These are phyloP conservation scores for Tolmerus cingulatus DNA, from an alignment of 2,888 invertebrate species.

Conservation along the genomic window DNA sequence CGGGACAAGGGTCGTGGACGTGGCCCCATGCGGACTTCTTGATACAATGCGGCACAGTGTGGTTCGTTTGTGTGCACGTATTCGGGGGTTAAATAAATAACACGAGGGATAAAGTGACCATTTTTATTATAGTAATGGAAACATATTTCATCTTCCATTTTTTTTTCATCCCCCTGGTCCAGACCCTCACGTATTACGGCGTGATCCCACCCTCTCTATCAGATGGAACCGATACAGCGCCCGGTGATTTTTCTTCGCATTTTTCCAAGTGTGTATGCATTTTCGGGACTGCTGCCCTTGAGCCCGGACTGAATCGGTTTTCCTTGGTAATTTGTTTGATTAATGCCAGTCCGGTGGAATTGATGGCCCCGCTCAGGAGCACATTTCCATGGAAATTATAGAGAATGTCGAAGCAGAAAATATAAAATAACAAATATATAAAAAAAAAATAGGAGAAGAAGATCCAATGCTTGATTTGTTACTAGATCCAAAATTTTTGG, in stretches of 20 bases:
- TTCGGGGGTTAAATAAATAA: slow-evolving; percentile 47
- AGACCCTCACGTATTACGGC: slow-evolving; percentile 40
- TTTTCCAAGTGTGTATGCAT: slow-evolving; percentile 14
- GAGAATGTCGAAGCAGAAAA: background rate
- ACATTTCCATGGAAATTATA: slow-evolving; percentile 19
- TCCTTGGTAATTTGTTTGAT: slow-evolving; percentile 37
- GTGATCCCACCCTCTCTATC: slow-evolving; percentile 36
- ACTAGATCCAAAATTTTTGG: background rate
- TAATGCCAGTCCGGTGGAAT: slow-evolving; percentile 28
- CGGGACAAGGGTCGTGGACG: background rate
- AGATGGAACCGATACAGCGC: slow-evolving; percentile 27
- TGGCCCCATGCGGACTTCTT: background rate
- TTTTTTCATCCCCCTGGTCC: background rate
- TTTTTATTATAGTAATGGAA: slow-evolving; percentile 52
- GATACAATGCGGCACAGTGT: slow-evolving; percentile 25
- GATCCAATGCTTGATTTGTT: background rate
- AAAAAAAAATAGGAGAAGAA: background rate
- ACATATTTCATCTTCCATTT: slow-evolving; percentile 50
- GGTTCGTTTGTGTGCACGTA: slow-evolving; percentile 40
- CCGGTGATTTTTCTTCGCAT: background rate
- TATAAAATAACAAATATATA: background rate
- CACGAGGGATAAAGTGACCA: slow-evolving; percentile 51
- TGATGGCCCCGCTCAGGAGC: slow-evolving; percentile 1
- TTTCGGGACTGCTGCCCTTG: background rate
- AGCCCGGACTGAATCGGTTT: slow-evolving; percentile 16